Percentiles rank a stretch among this genome's conserved stretches.
Conservation (phyloP, 2,113 vertebrate species). For the Vanacampus margaritifer region DNA sequence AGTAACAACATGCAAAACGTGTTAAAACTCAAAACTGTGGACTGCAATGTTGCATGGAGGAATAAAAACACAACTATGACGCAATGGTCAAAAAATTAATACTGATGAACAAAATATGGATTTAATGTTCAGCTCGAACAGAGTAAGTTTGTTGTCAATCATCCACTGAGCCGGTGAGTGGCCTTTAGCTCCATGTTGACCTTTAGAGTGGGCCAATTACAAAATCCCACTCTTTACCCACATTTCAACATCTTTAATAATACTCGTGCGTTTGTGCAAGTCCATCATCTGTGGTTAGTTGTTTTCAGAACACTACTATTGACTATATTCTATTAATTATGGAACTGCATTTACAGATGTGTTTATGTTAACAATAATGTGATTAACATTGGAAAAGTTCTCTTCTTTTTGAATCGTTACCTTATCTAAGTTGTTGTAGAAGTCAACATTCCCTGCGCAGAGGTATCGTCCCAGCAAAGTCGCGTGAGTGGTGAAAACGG, state of each 20-base stretch:
- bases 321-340: too few relatives aligned
- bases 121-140: not conserved
- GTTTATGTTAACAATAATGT: too few relatives aligned
- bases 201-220: slow-evolving; percentile 66
- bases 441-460: slow-evolving; percentile 90
- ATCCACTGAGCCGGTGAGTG: slow-evolving; percentile 30
- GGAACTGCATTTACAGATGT: too few relatives aligned
- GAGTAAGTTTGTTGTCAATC: slow-evolving; percentile 51
- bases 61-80: too few relatives aligned
- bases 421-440: slow-evolving; percentile 93
- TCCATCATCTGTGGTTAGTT: not conserved
- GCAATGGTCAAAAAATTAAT: slow-evolving; percentile 6
- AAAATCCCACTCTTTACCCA: slow-evolving; percentile 15
- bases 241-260: slow-evolving; percentile 39
- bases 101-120: slow-evolving; percentile 1
- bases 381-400: too few relatives aligned
- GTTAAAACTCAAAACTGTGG: too few relatives aligned
- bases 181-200: slow-evolving; percentile 61
- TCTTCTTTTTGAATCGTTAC: slow-evolving; percentile 54
- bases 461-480: slow-evolving; percentile 92
- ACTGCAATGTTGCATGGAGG: too few relatives aligned
- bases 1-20: too few relatives aligned
- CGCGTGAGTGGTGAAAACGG: slow-evolving; percentile 93
- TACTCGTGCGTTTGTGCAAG: slow-evolving; percentile 17
- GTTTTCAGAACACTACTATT: not conserved